These are phyloP conservation scores for Podocnemis expansa DNA, from an alignment of 2,113 vertebrate species.

Conservation along the genomic window DNA sequence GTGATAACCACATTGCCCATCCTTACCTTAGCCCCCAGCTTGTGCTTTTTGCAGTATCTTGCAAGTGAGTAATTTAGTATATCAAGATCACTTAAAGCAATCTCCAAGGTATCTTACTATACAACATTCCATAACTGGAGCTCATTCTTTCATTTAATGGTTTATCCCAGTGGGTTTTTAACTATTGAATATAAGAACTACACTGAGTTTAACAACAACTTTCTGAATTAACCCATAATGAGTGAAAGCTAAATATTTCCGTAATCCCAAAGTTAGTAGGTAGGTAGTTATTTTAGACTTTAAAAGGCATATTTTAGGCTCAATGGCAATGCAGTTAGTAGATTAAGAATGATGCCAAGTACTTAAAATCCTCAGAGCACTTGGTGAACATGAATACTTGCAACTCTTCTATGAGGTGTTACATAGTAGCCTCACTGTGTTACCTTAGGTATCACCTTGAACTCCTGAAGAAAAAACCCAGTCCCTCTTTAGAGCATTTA, in stretches of 20 bases:
- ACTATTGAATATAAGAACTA: conserved; percentile 30
- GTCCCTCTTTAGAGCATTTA: not conserved
- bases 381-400: not conserved
- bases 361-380: not conserved
- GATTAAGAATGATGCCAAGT: not conserved
- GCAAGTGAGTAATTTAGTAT: not conserved
- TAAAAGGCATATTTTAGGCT: not conserved
- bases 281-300: not conserved
- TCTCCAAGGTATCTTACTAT: conserved; percentile 22
- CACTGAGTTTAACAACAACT: not conserved
- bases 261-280: conserved; percentile 31
- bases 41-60: not conserved
- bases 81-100: conserved; percentile 17
- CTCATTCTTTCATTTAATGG: conserved; percentile 25
- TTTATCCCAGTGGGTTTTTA: conserved; percentile 28
- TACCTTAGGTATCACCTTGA: not conserved
- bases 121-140: not conserved
- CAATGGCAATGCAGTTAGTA: not conserved
- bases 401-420: not conserved
- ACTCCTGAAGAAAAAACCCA: not conserved
- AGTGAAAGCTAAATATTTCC: too few species aligned
- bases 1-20: not conserved
- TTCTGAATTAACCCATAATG: conserved; percentile 20
- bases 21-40: not conserved
- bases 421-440: not conserved